Conservation (phyloP, 2,113 vertebrate genomes). For the Hypomesus transpacificus region DNA sequence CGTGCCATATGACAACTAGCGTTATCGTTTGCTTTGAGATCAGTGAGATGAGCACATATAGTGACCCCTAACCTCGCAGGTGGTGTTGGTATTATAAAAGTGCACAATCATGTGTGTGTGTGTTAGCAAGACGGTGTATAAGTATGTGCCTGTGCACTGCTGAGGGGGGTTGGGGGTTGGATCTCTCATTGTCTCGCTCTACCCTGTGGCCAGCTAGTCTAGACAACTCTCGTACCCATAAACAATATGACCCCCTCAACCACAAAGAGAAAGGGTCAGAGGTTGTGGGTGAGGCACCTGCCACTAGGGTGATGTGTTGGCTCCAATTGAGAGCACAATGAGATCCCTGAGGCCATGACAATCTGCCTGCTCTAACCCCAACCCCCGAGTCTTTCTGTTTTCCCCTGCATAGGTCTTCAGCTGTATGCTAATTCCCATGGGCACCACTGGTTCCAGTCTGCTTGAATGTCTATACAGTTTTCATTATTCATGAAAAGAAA, state of each 20-base stretch:
- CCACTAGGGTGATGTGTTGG: constrained; percentile 64
- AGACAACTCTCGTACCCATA: constrained; percentile 46
- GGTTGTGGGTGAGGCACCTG: constrained; percentile 65
- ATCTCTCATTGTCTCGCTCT: constrained; percentile 41
- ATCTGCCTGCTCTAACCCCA: constrained; percentile 33
- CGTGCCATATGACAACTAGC: background rate
- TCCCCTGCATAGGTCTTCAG: constrained; percentile 62
- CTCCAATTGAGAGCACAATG: constrained; percentile 56
- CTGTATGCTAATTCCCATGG: constrained; percentile 71
- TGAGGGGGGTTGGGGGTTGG: background rate
- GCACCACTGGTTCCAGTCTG: constrained; percentile 24
- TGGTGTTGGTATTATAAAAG: no score
- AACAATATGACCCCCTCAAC: constrained; percentile 53
- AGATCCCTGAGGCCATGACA: constrained; percentile 52
- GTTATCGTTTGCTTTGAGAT: no score
- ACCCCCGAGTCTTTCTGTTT: constrained; percentile 47
- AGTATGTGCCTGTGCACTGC: background rate
- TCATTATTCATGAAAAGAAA: background rate
- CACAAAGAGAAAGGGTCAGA: constrained; percentile 53
- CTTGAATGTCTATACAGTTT: background rate
- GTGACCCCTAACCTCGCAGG: no score
- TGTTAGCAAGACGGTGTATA: background rate
- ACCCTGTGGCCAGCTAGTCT: constrained; percentile 46
- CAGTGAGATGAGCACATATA: no score
- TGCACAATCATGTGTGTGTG: no score